Evolutionary conservation across 2,888 invertebrate species (phyloP).

Genomic region (Lasioglossum calceatum): DNA sequence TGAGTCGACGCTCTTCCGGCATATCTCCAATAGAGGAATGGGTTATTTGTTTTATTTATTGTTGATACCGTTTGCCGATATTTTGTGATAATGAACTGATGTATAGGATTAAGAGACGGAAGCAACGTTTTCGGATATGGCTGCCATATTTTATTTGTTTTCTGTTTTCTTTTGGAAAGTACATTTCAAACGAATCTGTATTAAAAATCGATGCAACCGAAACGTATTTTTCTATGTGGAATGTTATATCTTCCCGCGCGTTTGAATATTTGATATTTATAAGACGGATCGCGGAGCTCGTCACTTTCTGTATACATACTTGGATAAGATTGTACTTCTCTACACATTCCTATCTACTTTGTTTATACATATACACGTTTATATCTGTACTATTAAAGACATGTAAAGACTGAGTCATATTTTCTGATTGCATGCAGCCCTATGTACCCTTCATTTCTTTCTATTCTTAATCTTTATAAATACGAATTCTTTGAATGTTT

Average conservation of each 20-base stretch:
- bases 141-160: background rate
- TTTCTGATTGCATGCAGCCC: background rate
- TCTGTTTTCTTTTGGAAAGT: background rate
- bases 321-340: constrained; percentile 1
- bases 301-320: background rate
- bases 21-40: background rate
- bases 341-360: background rate
- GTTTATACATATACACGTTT: background rate
- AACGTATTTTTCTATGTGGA: constrained; percentile 33
- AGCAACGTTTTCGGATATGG: background rate
- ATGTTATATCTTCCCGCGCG: background rate
- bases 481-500: background rate
- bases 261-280: constrained; percentile 10
- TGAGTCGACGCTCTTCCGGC: background rate
- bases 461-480: background rate
- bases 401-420: background rate
- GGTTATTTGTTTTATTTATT: background rate
- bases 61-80: background rate
- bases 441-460: background rate
- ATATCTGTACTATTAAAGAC: background rate
- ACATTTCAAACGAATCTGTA: background rate
- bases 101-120: background rate
- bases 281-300: too few relatives aligned
- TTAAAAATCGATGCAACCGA: background rate
- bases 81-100: background rate